Conservation (phyloP, 2,797 vertebrate genomes). For the Hafferia zeledoni region DNA sequence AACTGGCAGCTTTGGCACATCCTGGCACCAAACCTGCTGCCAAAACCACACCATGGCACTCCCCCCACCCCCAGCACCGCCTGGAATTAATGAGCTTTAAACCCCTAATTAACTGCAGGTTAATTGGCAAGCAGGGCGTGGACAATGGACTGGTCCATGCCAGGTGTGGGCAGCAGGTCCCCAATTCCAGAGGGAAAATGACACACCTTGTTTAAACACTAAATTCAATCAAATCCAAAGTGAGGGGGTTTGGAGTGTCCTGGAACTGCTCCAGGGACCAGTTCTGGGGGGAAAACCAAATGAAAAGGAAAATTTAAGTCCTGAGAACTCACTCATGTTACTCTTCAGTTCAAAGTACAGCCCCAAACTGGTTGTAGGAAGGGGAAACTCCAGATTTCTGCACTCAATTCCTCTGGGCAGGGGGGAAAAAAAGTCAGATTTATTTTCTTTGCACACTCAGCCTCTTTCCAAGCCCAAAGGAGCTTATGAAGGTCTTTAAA, state of each 20-base stretch:
- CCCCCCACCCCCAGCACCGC: background rate
- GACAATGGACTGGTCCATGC: background rate
- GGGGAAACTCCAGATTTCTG: background rate
- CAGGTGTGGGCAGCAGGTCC: background rate
- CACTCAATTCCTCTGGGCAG: fast-evolving
- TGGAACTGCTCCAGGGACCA: background rate
- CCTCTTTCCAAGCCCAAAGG: fast-evolving
- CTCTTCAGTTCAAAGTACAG: fast-evolving
- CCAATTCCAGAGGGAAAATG: background rate
- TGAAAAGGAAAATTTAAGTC: background rate
- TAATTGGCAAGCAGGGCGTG: background rate
- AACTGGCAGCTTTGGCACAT: background rate
- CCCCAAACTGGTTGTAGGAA: fast-evolving
- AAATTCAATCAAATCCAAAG: background rate
- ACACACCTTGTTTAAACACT: background rate
- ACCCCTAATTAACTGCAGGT: background rate
- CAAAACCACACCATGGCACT: background rate
- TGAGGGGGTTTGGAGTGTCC: background rate
- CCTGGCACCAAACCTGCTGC: background rate
- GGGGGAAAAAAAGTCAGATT: background rate
- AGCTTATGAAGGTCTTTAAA: background rate
- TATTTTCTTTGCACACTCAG: too few relatives aligned
- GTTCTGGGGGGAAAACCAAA: background rate
- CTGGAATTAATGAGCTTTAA: background rate
- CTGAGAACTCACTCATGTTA: background rate